These are phyloP conservation scores for Cichlasoma orientale DNA, from an alignment of 2,797 vertebrate species.

Conservation along the genomic window DNA sequence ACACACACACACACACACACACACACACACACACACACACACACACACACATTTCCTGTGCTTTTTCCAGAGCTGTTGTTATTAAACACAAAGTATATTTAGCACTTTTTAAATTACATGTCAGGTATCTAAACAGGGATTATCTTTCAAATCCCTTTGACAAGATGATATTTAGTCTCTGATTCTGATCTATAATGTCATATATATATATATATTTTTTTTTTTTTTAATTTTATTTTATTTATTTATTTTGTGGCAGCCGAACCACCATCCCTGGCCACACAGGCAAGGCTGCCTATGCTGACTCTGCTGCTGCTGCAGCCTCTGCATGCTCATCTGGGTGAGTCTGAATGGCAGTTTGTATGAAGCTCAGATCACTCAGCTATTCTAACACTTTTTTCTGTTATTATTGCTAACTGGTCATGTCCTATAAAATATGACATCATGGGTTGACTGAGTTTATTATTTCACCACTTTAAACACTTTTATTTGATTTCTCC, in stretches of 20 bases:
- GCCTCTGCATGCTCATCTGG: constrained; percentile 63
- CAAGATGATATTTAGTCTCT: neutral
- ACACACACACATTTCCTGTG: neutral
- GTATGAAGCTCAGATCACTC: neutral
- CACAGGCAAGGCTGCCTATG: constrained; percentile 79
- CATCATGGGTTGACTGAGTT: neutral
- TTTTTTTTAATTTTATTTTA: too few relatives aligned
- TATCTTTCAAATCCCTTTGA: neutral
- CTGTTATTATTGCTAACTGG: neutral
- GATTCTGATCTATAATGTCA: constrained; percentile 3
- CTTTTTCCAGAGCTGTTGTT: neutral
- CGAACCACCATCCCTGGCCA: constrained; percentile 83
- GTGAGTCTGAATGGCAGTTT: constrained; percentile 65
- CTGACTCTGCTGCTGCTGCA: constrained; percentile 66
- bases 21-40: neutral
- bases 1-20: neutral
- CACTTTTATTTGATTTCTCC: neutral
- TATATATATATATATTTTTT: too few relatives aligned
- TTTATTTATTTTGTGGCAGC: constrained; percentile 64
- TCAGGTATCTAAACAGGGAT: neutral
- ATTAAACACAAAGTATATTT: neutral
- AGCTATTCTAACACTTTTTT: neutral
- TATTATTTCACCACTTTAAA: neutral
- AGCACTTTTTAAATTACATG: neutral
- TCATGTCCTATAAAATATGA: neutral